phyloP scores from a whole-genome alignment of 2,113 vertebrate species.

The Anser brachyrhynchus region DNA sequence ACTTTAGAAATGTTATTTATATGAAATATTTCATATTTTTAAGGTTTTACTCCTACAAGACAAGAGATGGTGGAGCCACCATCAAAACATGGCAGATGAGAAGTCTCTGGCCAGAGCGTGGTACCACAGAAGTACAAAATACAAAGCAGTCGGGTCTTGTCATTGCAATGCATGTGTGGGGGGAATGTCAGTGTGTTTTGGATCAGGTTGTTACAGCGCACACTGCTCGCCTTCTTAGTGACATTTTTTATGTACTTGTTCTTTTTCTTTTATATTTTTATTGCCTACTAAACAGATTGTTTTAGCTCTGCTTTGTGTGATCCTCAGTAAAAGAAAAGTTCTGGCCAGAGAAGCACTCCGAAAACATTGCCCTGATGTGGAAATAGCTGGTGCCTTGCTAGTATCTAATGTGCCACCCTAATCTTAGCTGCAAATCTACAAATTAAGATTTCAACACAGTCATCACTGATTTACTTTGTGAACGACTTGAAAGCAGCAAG shows the following conservation, averaged over 20 bases:
- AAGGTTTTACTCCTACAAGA: not conserved
- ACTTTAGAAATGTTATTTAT: not conserved
- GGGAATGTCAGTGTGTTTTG: slow-evolving; percentile 14
- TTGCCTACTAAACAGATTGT: slow-evolving; percentile 5
- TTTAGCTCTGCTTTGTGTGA: slow-evolving; percentile 35
- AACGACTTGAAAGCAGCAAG: not conserved
- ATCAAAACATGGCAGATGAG: not conserved
- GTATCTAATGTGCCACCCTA: not conserved
- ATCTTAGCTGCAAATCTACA: not conserved
- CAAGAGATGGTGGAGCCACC: not conserved
- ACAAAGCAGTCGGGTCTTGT: not conserved
- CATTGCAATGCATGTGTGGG: not conserved
- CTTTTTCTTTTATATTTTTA: slow-evolving; percentile 49
- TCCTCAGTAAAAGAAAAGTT: slow-evolving; percentile 8
- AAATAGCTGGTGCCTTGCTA: not conserved
- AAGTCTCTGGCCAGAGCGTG: not conserved
- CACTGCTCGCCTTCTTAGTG: slow-evolving; percentile 9
- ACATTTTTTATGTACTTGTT: slow-evolving; percentile 53
- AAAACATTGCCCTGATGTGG: not conserved
- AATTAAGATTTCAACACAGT: not conserved
- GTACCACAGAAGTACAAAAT: not conserved
- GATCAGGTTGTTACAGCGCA: slow-evolving; percentile 10
- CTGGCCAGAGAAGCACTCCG: slow-evolving; percentile 9
- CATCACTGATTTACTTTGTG: not conserved
- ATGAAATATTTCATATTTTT: not conserved